Evolutionary conservation across 1,140 invertebrate species (phyloP), one percentile per base, ranked within the genome.

Genomic region (Rhynchophorus ferrugineus): DNA sequence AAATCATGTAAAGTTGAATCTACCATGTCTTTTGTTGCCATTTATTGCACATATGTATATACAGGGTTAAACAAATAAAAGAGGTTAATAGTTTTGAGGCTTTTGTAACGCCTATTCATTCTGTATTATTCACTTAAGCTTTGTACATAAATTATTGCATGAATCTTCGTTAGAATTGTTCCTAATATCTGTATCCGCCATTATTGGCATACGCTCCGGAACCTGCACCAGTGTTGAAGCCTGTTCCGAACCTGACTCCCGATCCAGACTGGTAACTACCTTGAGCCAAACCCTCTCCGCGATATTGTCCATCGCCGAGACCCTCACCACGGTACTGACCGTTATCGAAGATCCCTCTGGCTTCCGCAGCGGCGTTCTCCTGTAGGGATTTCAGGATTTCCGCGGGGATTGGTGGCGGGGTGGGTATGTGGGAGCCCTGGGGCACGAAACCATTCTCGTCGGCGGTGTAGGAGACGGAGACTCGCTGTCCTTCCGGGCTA

Each of bases 381-480:
- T 77, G 69, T n/a, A 79, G 51, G 3, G 74, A 59, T 38, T 69
- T 67, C 13, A 74, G 49, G 61, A 79, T 79, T 2, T 66, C 71
- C 22, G 68, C 69, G 5, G 79, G 79, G 36, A 79, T 69, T 54
- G 78, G 78, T 1, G 75, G 76, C 9, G 78, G 70, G 3, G 73
- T 67, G 7, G 74, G 73, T 24, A 79, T 69, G 55, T 78, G 75
- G 36, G 69, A 76, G 18, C 78, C 78, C n/a, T 67, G 57, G 18
- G 81, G 72, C 34, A 74, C 63, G 67, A 81, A 84, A n/a, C 81
- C 82, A 56, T 81, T 81, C 60, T 83, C 79, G 59, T 84, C 81
- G 29, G 82, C 82, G 14, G 72, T 75, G 62, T 73, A 73, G 8
- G 51, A 58, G n/a, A 70, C 44, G 7, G 50, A 56, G 36, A 66